Evolutionary conservation across 2,113 vertebrate species (phyloP).

Genomic region (Nannobrachium achirus): DNA sequence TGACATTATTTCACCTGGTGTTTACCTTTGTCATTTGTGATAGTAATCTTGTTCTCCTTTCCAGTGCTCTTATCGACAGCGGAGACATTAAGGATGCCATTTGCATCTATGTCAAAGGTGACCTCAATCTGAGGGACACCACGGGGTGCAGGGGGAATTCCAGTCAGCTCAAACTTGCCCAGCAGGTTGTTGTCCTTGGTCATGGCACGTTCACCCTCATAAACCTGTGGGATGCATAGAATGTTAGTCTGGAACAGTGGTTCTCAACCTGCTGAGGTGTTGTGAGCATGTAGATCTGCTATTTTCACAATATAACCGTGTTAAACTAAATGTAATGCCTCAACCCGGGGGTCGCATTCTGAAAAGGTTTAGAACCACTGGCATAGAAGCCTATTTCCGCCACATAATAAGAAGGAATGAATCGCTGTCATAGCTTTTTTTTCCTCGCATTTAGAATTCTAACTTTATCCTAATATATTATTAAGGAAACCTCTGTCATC

Average conservation of each 20-base stretch:
- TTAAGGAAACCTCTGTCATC: too few species aligned
- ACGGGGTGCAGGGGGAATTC: slow-evolving; percentile 72
- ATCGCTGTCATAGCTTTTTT: too few species aligned
- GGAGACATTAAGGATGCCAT: slow-evolving; percentile 74
- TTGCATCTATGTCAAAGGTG: slow-evolving; percentile 74
- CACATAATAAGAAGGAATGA: not conserved
- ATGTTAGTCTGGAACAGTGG: slow-evolving; percentile 3
- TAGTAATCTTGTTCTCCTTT: slow-evolving; percentile 86
- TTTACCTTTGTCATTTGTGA: slow-evolving; percentile 87
- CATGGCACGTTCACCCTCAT: slow-evolving; percentile 69
- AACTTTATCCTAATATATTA: too few species aligned
- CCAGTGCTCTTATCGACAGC: slow-evolving; percentile 74
- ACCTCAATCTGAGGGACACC: slow-evolving; percentile 74
- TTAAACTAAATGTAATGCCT: too few species aligned
- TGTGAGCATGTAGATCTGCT: too few species aligned
- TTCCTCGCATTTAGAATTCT: too few species aligned
- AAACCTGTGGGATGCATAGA: slow-evolving; percentile 36
- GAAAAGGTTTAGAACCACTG: too few species aligned
- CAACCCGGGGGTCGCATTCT: too few species aligned
- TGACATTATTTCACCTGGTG: too few species aligned
- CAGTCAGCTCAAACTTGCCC: slow-evolving; percentile 71
- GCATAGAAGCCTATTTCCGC: not conserved
- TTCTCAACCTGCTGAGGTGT: too few species aligned
- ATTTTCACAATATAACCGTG: too few species aligned
- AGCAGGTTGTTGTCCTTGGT: slow-evolving; percentile 75